Conservation (phyloP, 2,888 invertebrate species). For the Agonopterix heracliana region DNA sequence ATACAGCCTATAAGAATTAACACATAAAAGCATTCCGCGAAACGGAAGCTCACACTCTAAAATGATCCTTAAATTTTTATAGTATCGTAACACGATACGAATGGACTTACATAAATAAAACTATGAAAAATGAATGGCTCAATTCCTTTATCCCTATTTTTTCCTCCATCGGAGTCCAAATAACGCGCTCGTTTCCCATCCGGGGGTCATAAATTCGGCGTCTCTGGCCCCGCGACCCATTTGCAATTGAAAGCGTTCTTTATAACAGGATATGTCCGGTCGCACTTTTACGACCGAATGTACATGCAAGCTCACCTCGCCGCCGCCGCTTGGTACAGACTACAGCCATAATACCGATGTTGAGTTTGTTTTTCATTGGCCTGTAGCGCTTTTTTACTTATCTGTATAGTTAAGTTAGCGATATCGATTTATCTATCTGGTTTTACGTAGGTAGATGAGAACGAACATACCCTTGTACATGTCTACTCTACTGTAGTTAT, state of each 20-base stretch:
- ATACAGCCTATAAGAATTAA: constrained; percentile 1
- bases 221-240: constrained; percentile 56
- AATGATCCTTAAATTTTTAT: constrained; percentile 37
- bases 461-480: too few species aligned
- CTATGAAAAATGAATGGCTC: constrained; percentile 62
- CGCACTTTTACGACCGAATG: constrained; percentile 53
- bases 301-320: constrained; percentile 20
- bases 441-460: background rate
- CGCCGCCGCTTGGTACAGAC: constrained; percentile 16
- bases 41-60: constrained; percentile 7
- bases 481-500: too few species aligned
- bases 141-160: constrained; percentile 58
- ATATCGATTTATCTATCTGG: background rate
- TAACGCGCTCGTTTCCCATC: constrained; percentile 58
- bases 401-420: constrained; percentile 2
- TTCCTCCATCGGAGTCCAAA: constrained; percentile 55
- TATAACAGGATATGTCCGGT: constrained; percentile 63
- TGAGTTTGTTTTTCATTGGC: constrained; percentile 4
- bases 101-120: constrained; percentile 62
- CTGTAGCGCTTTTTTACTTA: background rate
- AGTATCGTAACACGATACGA: constrained; percentile 42
- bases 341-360: constrained; percentile 9
- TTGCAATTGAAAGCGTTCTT: constrained; percentile 72
- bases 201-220: constrained; percentile 57
- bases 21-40: constrained; percentile 2